Evolutionary conservation across 2,888 invertebrate genomes (phyloP).

Genomic region (Pristionchus entomophagus): DNA sequence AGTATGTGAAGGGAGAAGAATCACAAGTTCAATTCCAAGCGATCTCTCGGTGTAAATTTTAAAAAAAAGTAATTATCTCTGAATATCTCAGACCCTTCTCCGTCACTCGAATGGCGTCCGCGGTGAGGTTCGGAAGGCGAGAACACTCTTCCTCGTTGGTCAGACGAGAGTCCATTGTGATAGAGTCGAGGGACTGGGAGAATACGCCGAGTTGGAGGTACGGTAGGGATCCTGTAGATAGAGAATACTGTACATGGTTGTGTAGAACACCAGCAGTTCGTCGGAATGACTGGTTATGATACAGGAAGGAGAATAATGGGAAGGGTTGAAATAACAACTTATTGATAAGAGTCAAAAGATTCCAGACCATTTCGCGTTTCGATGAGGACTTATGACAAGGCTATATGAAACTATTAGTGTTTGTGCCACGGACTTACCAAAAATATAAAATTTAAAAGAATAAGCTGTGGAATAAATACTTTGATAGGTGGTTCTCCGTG

Average conservation of each 20-base stretch:
- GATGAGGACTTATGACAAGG: not conserved
- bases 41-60: too few relatives aligned
- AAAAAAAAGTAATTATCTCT: too few relatives aligned
- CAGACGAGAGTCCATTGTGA: conserved; percentile 90
- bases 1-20: not conserved
- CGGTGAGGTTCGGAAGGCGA: conserved; percentile 34
- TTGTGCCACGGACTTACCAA: too few relatives aligned
- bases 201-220: conserved; percentile 90
- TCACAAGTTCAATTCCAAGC: not conserved
- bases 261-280: not conserved
- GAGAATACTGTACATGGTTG: not conserved
- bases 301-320: too few relatives aligned
- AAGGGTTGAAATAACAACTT: too few relatives aligned
- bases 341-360: not conserved
- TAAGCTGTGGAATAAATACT: too few relatives aligned
- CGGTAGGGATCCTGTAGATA: conserved; percentile 7
- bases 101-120: conserved; percentile 42
- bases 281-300: too few relatives aligned
- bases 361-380: not conserved
- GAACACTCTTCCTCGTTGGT: conserved; percentile 75
- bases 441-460: too few relatives aligned
- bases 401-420: too few relatives aligned
- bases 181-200: conserved; percentile 85
- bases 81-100: conserved; percentile 14
- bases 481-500: conserved; percentile 83